Conservation (phyloP, 2,113 vertebrate species). For the Burhinus bistriatus region DNA sequence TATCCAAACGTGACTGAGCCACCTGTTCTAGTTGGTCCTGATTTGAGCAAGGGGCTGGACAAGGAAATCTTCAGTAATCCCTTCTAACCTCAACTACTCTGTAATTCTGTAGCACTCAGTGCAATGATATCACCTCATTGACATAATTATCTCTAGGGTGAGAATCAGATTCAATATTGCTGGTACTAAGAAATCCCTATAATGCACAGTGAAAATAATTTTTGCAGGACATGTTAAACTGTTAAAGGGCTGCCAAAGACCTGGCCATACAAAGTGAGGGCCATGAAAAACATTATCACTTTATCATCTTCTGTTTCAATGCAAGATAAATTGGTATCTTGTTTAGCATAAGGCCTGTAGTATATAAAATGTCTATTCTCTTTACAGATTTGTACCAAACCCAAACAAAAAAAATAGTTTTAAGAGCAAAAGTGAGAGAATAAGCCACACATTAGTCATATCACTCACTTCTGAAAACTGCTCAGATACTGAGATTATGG, state of each 20-base stretch:
- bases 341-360: background rate
- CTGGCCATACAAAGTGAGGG: background rate
- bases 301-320: background rate
- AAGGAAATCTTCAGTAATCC: background rate
- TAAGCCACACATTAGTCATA: background rate
- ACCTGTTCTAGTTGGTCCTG: background rate
- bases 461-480: background rate
- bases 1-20: background rate
- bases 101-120: background rate
- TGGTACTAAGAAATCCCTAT: background rate
- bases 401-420: background rate
- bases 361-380: background rate
- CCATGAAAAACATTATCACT: background rate
- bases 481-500: background rate
- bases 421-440: background rate
- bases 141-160: background rate
- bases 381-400: background rate
- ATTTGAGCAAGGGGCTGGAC: background rate
- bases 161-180: background rate
- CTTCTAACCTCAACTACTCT: background rate
- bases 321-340: background rate
- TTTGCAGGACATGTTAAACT: background rate
- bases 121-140: background rate
- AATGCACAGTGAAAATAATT: background rate
- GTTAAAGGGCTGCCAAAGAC: background rate